Conservation (phyloP, 35 echinoderm and acorn worm species). For the Heliocidaris tuberculata region DNA sequence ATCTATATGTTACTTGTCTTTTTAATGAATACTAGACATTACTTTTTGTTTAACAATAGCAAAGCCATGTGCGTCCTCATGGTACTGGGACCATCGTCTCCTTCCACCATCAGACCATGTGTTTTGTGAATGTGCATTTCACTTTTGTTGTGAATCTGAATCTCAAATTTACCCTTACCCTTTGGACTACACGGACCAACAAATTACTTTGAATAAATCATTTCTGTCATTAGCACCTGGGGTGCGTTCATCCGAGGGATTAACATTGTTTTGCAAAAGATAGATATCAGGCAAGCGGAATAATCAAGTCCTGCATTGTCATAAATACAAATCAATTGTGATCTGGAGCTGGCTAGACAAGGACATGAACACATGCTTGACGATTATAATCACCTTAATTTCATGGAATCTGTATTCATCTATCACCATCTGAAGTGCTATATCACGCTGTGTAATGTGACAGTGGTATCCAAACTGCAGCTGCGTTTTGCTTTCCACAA, state of each 20-base stretch:
- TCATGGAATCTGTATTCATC: background rate
- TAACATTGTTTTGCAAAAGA: background rate
- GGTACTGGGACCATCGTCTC: too few species aligned
- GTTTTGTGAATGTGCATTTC: too few species aligned
- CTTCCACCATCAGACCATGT: too few species aligned
- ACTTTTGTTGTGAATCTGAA: too few species aligned
- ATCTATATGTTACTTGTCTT: too few species aligned
- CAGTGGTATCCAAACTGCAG: background rate
- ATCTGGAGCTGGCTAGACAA: background rate
- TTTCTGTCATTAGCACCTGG: background rate
- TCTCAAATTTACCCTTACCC: too few species aligned
- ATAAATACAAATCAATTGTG: background rate
- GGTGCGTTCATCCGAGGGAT: background rate
- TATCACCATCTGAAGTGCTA: background rate
- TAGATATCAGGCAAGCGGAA: background rate
- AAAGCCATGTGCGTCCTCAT: too few species aligned
- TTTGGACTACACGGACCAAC: too few species aligned
- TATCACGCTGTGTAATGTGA: background rate
- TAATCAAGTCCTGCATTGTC: background rate
- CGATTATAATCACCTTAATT: constrained; percentile 12
- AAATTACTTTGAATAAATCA: too few species aligned
- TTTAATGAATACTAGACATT: too few species aligned
- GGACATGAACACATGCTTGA: background rate
- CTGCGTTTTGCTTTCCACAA: background rate
- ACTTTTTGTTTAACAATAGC: too few species aligned